Base-by-base conservation (phyloP, 2,113 vertebrate species). In the Myxocyprinus asiaticus region DNA sequence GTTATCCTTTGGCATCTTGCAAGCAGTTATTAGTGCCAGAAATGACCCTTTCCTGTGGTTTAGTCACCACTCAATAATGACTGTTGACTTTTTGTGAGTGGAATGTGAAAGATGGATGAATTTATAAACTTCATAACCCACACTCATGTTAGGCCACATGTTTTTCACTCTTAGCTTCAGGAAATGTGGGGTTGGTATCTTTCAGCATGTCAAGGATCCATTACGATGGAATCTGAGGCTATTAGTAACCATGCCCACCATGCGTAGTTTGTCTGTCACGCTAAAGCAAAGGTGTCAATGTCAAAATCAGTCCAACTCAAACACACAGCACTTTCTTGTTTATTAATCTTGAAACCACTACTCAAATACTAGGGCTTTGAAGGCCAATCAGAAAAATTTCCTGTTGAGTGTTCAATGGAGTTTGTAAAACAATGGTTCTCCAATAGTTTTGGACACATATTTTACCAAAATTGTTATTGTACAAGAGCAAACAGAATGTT, bases 21-120 rank as follows among this genome's bases (percentile, higher is more conserved):
- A 77, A 33, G n/a, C 22, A n/a, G 44, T 53, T 59, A 7, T 4
- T 2, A 59, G 61, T 62, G 66, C 67, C 47, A 61, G 22, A 12
- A 17, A 44, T 72, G 4, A 9, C 10, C 8, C 22, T 81, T 82
- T 82, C 80, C 47, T 76, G 12, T 55, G 84, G 85, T 79, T 87
- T 80, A 12, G 59, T 90, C 86, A 84, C 78, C 76, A 64, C 78
- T 83, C 81, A 84, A 33, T 33, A 33, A 82, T 77, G 86, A 70
- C 79, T 82, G 86, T 86, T 85, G 81, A 67, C 88, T 91, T 91
- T 90, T 87, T 89, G 92, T 91, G 87, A 33, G 22, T 33, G 22
- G 22, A 33, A 33, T 33, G 22, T 33, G 22, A 33, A 33, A 33
- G 22, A 33, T 33, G 22, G 22, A 1, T 33, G 1, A 33, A 33